Base-by-base conservation (phyloP, 2,888 invertebrate genomes). In the Sisyra terminalis region DNA sequence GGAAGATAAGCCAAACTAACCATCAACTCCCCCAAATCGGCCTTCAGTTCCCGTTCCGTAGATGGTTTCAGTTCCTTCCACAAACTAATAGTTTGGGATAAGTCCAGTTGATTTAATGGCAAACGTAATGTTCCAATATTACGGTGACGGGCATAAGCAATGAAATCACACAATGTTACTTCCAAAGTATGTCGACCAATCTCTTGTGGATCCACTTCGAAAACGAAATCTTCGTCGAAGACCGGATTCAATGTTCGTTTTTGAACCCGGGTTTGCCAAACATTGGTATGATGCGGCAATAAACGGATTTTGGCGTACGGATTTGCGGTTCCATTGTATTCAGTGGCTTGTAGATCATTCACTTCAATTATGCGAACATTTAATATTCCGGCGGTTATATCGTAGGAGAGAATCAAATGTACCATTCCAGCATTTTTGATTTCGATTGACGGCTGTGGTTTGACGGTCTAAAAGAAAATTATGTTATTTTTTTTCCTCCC, bases 171-270 rank as follows among this genome's bases (percentile, higher is more conserved):
- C 0, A 78, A 52, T 4, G 76, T 56, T 40, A 78, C 63, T 56
- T 78, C 77, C 45, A 78, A 57, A 1, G 68, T 71, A 41, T 70
- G 63, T 31, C 67, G 64, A 6, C 63, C 60, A 42, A 75, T 57
- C 2, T 66, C 60, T 1, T 64, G 58, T 7, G 70, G 63, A n/a
- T 60, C 57, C 29, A 74, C 71, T 53, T 78, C 77, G 51, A 78
- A 78, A 3, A 75, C 71, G 49, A 78, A 78, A 50, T 76, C 73
- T 53, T 78, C 78, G 47, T 78, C 75, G 50, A 78, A 78, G 44
- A 73, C 72, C 49, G 78, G 78, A 58, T 73, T 73, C 39, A 74
- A 57, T 5, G 76, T 77, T 53, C 70, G 70, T 55, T 73, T 72
- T 52, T 75, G 75, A 46, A 75, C 71, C 52, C 69, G 63, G 2